Evolutionary conservation across 2,888 invertebrate species (phyloP).

Genomic region (Nomada goodeniana): DNA sequence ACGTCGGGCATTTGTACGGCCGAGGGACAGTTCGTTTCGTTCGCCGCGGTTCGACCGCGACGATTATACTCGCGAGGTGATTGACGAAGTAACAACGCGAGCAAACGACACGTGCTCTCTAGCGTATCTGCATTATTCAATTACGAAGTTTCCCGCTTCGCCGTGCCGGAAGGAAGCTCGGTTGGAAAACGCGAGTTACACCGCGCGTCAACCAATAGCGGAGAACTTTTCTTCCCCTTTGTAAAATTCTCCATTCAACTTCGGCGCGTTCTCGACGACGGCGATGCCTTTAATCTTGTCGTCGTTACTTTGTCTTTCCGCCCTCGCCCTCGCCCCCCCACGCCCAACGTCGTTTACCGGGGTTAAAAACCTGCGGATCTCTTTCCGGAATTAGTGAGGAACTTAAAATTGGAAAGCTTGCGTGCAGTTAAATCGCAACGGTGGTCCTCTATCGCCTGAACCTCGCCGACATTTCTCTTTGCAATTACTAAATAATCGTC

Average conservation of each 20-base stretch:
- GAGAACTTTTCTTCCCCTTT: not conserved
- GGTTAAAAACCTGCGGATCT: not conserved
- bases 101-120: slow-evolving; percentile 30
- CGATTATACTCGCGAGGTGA: slow-evolving; percentile 6
- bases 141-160: slow-evolving; percentile 7
- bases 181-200: slow-evolving; percentile 26
- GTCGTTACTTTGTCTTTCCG: not conserved
- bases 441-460: not conserved
- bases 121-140: slow-evolving; percentile 41
- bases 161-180: not conserved
- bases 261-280: not conserved
- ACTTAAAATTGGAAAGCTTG: slow-evolving; percentile 10
- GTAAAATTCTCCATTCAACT: slow-evolving; percentile 11
- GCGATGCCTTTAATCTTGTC: slow-evolving; percentile 12
- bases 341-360: not conserved
- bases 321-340: not conserved
- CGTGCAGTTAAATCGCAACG: slow-evolving; percentile 6
- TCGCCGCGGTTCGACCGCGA: not conserved
- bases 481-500: no score
- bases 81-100: slow-evolving; percentile 18
- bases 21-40: not conserved
- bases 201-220: not conserved
- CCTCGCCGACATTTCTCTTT: not conserved
- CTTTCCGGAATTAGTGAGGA: not conserved
- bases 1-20: not conserved